These are phyloP conservation scores for Polyodon spathula DNA, from an alignment of 2,113 vertebrate species.

Conservation along the genomic window DNA sequence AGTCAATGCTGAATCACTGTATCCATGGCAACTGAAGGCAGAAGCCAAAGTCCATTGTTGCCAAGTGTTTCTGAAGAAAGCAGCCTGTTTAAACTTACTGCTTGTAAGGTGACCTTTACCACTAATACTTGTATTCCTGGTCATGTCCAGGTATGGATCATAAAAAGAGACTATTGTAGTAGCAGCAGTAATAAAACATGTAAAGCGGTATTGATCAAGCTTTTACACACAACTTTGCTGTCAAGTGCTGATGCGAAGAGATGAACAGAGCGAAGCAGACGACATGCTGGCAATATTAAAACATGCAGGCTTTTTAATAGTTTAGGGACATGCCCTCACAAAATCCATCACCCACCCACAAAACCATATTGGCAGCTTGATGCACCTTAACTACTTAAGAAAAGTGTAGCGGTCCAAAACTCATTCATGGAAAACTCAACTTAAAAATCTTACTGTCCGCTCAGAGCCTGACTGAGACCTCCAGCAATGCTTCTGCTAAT, in stretches of 20 bases:
- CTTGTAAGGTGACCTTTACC: slow-evolving; percentile 7
- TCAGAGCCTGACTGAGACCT: too few species aligned
- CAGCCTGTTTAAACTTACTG: not conserved
- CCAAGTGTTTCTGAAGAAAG: not conserved
- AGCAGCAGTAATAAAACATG: slow-evolving; percentile 6
- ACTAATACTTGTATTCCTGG: slow-evolving; percentile 1
- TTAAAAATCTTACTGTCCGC: too few species aligned
- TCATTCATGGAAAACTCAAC: too few species aligned
- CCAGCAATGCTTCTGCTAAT: too few species aligned
- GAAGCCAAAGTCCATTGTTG: not conserved
- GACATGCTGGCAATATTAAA: not conserved
- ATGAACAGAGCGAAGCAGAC: not conserved
- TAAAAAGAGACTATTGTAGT: slow-evolving; percentile 1
- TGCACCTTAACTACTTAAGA: too few species aligned
- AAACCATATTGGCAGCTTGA: too few species aligned
- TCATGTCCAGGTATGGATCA: slow-evolving; percentile 1
- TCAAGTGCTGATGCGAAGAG: slow-evolving; percentile 1
- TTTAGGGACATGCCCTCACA: too few species aligned
- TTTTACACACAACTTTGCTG: not conserved
- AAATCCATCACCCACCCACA: too few species aligned
- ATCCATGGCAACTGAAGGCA: not conserved
- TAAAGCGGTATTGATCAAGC: not conserved
- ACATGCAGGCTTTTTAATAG: too few species aligned
- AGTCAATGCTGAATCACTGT: not conserved
- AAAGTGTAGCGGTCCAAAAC: too few species aligned